A percentile compares a stretch with the other conserved stretches of the same genome.
Evolutionary conservation across 2,888 invertebrate species (phyloP).

Genomic region (Cosmorhoe ocellata): DNA sequence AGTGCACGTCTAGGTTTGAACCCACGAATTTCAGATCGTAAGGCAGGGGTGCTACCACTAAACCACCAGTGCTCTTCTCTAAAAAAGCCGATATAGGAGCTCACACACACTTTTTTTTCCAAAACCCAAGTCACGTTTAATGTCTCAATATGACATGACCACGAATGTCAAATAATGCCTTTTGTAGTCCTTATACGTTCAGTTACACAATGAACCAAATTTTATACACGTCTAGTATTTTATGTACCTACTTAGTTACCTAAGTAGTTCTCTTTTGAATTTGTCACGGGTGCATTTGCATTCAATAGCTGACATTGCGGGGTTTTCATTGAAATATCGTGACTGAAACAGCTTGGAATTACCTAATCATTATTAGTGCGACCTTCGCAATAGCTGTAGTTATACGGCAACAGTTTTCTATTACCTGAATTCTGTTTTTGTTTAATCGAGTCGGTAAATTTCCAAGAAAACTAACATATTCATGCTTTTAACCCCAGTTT

Average conservation of each 20-base stretch:
- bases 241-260: slow-evolving; percentile 40
- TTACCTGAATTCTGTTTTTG: no score
- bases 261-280: slow-evolving; percentile 35
- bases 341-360: background rate
- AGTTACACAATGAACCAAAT: slow-evolving; percentile 42
- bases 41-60: no score
- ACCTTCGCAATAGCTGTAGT: background rate
- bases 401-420: no score
- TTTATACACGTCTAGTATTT: slow-evolving; percentile 43
- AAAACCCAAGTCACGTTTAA: slow-evolving; percentile 37
- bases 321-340: slow-evolving; percentile 31
- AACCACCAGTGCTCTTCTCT: no score
- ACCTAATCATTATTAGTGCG: no score
- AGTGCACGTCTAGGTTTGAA: no score
- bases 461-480: no score
- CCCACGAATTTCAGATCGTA: no score
- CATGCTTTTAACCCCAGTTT: no score
- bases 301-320: slow-evolving; percentile 48
- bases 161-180: slow-evolving; percentile 43
- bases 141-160: slow-evolving; percentile 44
- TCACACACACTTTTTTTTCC: slow-evolving; percentile 12
- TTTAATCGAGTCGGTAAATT: no score
- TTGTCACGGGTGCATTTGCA: slow-evolving; percentile 47
- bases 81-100: background rate
- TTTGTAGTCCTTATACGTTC: slow-evolving; percentile 46